Base-by-base conservation (phyloP, 2,888 invertebrate species). In the Diplazon laetatorius region DNA sequence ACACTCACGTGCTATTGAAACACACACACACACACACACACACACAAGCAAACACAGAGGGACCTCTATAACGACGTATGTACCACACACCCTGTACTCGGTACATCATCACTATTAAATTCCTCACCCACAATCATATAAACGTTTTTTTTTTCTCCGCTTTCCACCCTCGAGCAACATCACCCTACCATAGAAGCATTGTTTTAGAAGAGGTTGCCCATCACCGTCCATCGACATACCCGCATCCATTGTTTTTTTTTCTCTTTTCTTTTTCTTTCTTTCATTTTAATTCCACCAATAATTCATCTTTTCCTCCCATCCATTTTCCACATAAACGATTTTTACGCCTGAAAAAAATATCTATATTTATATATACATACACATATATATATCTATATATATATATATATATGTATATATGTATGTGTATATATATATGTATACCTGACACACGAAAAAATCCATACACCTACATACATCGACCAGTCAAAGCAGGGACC, bases 401-500 rank as follows among this genome's bases (percentile, higher is more conserved):
- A n/a, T n/a, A n/a, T 83, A 86, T 85, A 90, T 88, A 89, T 89
- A n/a, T n/a, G n/a, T 30, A 30, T 30, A 2, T 6, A 30, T 30
- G 4, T 59, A 37, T 37, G 66, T 63, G 71, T 79, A 57, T 66
- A 59, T 77, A 79, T 70, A 78, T 48, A 25, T 44, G 37, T 60
- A 22, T 46, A 5, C 60, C 71, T 60, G 42, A 69, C 39, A 74
- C 74, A 78, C 22, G 62, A 75, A 71, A 78, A 75, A 70, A 69
- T 73, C 62, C 72, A 89, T 87, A 87, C 85, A 88, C n/a, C n/a
- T n/a, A n/a, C 83, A 86, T 85, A 90, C 89, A 89, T 89, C 86
- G 88, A 87, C 89, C 87, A 90, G 91, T 91, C 90, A 91, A 91
- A 91, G 91, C 91, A 89, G 91, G 91, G 91, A 95, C 95, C 95